Evolutionary conservation across 30 jellyfish, hydroid and myxozoan genomes (phyloP), one percentile per base, ranked within the genome.

Genomic region (Sanderia malayensis): DNA sequence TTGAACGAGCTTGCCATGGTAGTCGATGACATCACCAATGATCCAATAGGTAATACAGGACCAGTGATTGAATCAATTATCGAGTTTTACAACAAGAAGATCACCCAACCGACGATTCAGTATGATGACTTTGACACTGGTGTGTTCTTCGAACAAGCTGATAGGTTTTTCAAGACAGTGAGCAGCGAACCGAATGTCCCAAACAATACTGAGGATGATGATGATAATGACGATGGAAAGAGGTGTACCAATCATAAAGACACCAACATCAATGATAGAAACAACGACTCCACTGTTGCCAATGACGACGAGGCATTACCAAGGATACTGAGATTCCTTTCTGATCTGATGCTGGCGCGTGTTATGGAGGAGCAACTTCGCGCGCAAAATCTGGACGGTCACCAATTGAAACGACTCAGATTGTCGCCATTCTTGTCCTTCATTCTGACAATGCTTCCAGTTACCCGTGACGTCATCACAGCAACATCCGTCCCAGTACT

Each of bases 11-110:
- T 45, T 15, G 41, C 67, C 60, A 11, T 30, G 34, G 53, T 21
- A 28, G 44, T 46, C 1, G 87, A 76, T 4, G 59, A 63, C 17
- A 44, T 62, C 15, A 44, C 61, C 8, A 67, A 53, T n/a, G 87
- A 76, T 46, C 87, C 87, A 11, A 29, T 76, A 10, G 45, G 73
- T 11, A 67, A 46, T 15, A 76, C 47, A 29, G 87, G 87, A 3
- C 23, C 46, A 13, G 33, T 33, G 17, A 76, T 76, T 0, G 33
- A 25, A 21, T 26, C 67, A 13, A 76, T 76, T 20, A 30, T 1
- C 0, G 44, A 41, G 0, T 76, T 61, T 18, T 76, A 76, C 67
- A 27, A 75, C 18, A 61, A 32, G 37, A n/a, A 29, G 22, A 53
- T n/a, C n/a, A 21, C 19, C 20, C 19, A 31, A 9, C 24, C 45